Evolutionary conservation across 2,888 invertebrate species (phyloP).

Genomic region (Pristionchus japonicus): DNA sequence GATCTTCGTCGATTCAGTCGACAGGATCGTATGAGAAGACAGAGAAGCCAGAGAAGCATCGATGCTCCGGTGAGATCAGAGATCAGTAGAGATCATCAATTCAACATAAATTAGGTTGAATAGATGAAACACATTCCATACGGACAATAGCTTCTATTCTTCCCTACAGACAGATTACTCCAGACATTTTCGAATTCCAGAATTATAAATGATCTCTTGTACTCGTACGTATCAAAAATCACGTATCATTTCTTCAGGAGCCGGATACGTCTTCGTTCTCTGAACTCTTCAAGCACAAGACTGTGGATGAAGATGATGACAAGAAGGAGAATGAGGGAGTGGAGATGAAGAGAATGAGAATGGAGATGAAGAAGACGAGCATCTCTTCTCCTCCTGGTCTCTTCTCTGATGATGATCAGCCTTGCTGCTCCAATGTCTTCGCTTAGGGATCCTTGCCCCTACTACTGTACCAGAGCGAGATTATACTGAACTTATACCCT

Average conservation of each 20-base stretch:
- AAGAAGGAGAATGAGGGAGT: background rate
- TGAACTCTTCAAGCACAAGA: constrained; percentile 20
- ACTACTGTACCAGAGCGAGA: background rate
- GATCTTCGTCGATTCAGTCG: background rate
- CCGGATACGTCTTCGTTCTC: background rate
- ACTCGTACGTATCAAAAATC: background rate
- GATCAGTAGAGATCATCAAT: no score
- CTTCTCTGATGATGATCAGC: background rate
- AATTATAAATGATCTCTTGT: no score
- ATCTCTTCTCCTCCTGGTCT: background rate
- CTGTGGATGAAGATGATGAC: background rate
- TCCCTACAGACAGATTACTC: no score
- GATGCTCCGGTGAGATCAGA: background rate
- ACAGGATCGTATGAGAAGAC: background rate
- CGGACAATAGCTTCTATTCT: no score
- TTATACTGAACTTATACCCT: no score
- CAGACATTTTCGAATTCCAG: no score
- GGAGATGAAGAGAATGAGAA: background rate
- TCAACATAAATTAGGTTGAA: no score
- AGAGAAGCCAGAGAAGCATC: constrained; percentile 6
- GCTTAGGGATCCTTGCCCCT: background rate
- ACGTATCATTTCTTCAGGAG: background rate
- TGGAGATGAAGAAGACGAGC: no score
- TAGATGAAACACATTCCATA: no score
- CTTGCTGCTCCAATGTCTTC: background rate